Evolutionary conservation across 2,888 invertebrate species (phyloP), one percentile per base, ranked within the genome.

Genomic region (Achlya flavicornis): DNA sequence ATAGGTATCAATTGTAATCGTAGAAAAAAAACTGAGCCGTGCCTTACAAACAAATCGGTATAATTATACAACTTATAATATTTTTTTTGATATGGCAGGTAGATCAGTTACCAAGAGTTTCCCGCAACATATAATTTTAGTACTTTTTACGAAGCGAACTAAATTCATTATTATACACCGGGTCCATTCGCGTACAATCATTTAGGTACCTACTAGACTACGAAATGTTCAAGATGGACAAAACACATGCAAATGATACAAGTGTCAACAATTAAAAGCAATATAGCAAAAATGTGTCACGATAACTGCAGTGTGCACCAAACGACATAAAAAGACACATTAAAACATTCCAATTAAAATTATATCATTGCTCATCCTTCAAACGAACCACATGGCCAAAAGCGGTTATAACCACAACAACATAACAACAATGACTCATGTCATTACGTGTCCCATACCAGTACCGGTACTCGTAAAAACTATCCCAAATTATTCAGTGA

Each of bases 401-500:
- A n/a, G 58, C 57, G 59, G 74, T 73, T 71, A 75, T 69, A 68
- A 67, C 68, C 66, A 65, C 60, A 65, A 57, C 71, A 66, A 69
- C 73, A 77, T 74, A 72, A 74, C 68, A 64, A 61, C 61, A 57
- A 58, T 80, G 77, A 79, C 53, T 79, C 78, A 79, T 57, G 33
- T 61, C 19, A 68, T 62, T 8, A 38, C 26, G 43, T 14, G 38
- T 19, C 53, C 3, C 53, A 53, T 53, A 53, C 16, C 12, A 41
- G 41, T 41, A 16, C 48, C 10, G 4, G 8, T 53, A 53, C 53
- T 53, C 80, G 78, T 86, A 83, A 88, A 86, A 87, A 86, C 80
- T 83, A 87, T 90, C 80, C 83, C 81, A 85, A n/a, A 88, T 89
- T 88, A 88, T 75, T 74, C 70, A 71, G 80, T 89, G 88, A 88